Conservation (phyloP, 2,113 vertebrate genomes). For the Aleadryas rufinucha region DNA sequence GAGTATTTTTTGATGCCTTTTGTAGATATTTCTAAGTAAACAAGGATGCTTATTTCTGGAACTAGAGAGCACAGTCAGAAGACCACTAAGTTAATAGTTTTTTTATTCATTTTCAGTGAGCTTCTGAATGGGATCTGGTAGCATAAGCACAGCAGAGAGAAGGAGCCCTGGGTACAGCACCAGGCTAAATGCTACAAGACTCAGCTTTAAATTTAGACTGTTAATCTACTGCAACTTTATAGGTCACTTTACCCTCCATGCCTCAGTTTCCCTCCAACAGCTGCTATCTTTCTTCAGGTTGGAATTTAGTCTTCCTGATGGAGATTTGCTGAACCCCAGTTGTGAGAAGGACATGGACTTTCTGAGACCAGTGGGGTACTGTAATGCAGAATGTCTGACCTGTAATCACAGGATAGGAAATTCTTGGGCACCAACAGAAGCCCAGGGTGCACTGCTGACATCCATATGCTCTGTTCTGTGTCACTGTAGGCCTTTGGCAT, state of each 20-base stretch:
- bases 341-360: neutral
- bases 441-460: neutral
- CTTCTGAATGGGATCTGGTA: neutral
- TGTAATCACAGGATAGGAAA: neutral
- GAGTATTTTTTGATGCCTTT: neutral
- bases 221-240: neutral
- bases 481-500: neutral
- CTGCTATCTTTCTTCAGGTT: neutral
- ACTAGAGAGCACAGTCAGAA: neutral
- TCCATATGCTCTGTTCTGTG: neutral
- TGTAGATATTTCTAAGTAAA: neutral
- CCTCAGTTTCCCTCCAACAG: neutral
- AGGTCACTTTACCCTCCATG: accelerated
- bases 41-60: neutral
- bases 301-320: neutral
- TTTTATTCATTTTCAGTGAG: neutral
- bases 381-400: neutral
- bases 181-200: neutral
- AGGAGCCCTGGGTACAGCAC: neutral
- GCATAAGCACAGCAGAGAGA: neutral
- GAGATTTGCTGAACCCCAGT: neutral
- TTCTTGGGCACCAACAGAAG: neutral
- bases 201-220: neutral
- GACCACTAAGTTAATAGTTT: neutral
- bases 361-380: accelerated